Conservation (phyloP, 2,113 vertebrate species). For the Oostethus manadensis region DNA sequence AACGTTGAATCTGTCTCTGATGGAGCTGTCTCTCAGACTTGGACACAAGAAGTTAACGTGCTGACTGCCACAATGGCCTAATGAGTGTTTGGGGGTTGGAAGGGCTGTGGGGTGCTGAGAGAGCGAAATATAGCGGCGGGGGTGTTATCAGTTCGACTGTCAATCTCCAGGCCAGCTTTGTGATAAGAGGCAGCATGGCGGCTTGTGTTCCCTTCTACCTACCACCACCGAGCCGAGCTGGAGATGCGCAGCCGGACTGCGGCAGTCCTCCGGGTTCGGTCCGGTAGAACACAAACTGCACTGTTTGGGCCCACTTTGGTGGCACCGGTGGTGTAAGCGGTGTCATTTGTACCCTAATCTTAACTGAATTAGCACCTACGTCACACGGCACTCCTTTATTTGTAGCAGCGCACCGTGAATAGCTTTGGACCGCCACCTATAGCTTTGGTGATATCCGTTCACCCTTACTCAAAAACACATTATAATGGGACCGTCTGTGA, state of each 20-base stretch:
- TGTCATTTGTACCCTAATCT: too few species aligned
- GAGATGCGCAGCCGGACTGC: constrained; percentile 27
- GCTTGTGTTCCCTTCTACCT: constrained; percentile 39
- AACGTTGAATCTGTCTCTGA: neutral
- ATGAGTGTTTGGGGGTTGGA: neutral
- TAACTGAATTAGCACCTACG: too few species aligned
- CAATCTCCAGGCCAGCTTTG: constrained; percentile 50
- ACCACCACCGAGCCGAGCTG: constrained; percentile 48
- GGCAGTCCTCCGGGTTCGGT: constrained; percentile 24
- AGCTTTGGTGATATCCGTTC: too few species aligned
- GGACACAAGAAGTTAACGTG: neutral
- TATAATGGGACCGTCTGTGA: too few species aligned
- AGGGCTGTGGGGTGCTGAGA: constrained; percentile 7
- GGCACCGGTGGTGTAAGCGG: too few species aligned
- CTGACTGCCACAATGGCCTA: constrained; percentile 9
- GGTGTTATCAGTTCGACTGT: constrained; percentile 59
- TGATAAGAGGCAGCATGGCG: constrained; percentile 51
- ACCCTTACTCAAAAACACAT: too few species aligned
- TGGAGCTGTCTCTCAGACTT: too few species aligned
- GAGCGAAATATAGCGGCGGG: constrained; percentile 19
- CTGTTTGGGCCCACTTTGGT: too few species aligned
- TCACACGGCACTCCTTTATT: too few species aligned
- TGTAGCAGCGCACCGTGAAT: too few species aligned
- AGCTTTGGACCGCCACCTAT: too few species aligned
- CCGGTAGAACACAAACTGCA: too few species aligned